phyloP scores from a whole-genome alignment of 2,888 invertebrate genomes.

The Euzophera pinguis region DNA sequence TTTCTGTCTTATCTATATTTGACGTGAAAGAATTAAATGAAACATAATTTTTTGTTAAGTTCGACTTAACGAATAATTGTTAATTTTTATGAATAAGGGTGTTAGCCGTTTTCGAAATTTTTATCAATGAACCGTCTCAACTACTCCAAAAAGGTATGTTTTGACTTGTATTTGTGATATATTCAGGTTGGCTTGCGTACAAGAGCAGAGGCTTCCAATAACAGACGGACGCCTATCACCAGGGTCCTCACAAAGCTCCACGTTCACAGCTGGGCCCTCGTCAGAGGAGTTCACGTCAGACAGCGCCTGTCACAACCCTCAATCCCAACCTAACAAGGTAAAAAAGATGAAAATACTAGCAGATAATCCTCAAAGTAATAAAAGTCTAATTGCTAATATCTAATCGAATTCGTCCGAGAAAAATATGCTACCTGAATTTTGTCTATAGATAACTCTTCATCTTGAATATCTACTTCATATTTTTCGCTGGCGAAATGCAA shows the following conservation, averaged over 20 bases:
- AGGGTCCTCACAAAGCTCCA: slow-evolving; percentile 69
- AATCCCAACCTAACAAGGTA: slow-evolving; percentile 86
- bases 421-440: no score
- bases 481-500: not conserved
- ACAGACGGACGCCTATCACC: slow-evolving; percentile 82
- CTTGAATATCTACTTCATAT: not conserved
- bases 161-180: not conserved
- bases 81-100: no score
- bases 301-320: slow-evolving; percentile 64
- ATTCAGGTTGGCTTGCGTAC: slow-evolving; percentile 94
- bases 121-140: no score
- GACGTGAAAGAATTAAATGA: no score
- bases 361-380: not conserved
- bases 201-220: slow-evolving; percentile 92
- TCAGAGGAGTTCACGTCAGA: slow-evolving; percentile 77
- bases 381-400: no score
- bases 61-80: no score
- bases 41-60: no score
- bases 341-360: not conserved
- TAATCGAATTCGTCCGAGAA: no score
- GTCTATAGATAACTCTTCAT: no score
- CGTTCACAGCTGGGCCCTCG: slow-evolving; percentile 63
- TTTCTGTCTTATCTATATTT: no score
- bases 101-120: no score
- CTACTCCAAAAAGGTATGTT: no score